Percentiles rank a stretch among this genome's conserved stretches.
Conservation (phyloP, 2,797 vertebrate species). For the Gymnoscopelus braueri region DNA sequence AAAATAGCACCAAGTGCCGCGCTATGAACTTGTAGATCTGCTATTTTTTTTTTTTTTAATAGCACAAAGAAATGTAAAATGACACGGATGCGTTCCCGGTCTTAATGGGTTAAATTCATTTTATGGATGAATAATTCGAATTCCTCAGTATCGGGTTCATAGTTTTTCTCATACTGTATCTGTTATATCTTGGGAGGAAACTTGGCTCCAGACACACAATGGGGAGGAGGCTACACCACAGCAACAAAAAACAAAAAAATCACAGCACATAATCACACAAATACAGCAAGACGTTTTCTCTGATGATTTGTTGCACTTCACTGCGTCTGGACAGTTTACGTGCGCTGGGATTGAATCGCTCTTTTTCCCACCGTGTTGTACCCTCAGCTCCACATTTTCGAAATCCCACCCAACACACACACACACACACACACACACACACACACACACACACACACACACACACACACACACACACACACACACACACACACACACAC, state of each 20-base stretch:
- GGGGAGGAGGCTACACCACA: not conserved
- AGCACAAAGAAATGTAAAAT: too few species aligned
- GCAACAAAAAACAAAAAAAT: not conserved
- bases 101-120: not conserved
- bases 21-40: too few species aligned
- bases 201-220: not conserved
- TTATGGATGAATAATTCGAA: not conserved
- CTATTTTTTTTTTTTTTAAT: too few species aligned
- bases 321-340: conserved; percentile 9
- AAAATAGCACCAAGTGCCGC: too few species aligned
- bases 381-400: conserved; percentile 52
- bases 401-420: conserved; percentile 39
- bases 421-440: conserved; percentile 8
- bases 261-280: conserved; percentile 12
- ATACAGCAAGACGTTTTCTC: conserved; percentile 6
- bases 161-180: conserved; percentile 8
- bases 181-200: conserved; percentile 7
- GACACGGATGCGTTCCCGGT: too few species aligned
- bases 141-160: not conserved
- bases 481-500: not conserved
- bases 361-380: conserved; percentile 51
- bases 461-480: conserved; percentile 8
- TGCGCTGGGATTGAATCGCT: conserved; percentile 38
- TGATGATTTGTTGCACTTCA: conserved; percentile 19
- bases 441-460: not conserved